Base-by-base conservation (phyloP, 2,888 invertebrate species). In the Agriopis leucophaearia region DNA sequence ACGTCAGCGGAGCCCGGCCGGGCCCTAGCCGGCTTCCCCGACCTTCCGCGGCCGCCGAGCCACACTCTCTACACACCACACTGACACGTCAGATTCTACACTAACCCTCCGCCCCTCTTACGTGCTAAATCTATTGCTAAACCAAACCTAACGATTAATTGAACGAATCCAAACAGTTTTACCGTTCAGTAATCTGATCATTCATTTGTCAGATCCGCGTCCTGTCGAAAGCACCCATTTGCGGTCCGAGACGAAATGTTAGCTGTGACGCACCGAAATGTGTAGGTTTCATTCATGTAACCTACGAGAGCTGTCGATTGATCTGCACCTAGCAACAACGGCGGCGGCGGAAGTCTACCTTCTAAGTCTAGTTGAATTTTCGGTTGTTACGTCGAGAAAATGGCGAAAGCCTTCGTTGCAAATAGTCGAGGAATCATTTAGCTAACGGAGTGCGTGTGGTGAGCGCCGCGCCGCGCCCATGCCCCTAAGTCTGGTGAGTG, bases 391-490 rank as follows among this genome's bases (percentile, higher is more conserved):
- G 80, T 84, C 79, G 78, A 83, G 82, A 82, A 86, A 82, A 88
- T 87, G 88, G 79, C 82, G 83, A 86, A 79, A 86, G 81, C 84
- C 78, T 81, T 84, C 84, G 82, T 83, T 85, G 81, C 85, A 85
- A 84, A 84, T 87, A 83, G 85, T 87, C 86, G 88, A 88, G 90
- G 88, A 89, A 90, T 87, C 78, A 88, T 90, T 89, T 90, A 91
- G 88, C 87, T 85, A 86, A 86, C 85, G 88, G 87, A 90, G 88
- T 89, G 89, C 87, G 88, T 79, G 81, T 78, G 74, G 85, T 84
- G 85, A 86, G 84, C 84, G 84, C 80, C 85, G 91, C 90, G 92
- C 92, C 91, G 93, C 93, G 93, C 93, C 93, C 92, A 94, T 94
- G 93, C 88, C 84, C 89, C 85, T 87, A 86, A 87, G 88, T 87